phyloP scores from a whole-genome alignment of 1,140 invertebrate genomes.

The Ridgeia piscesae region DNA sequence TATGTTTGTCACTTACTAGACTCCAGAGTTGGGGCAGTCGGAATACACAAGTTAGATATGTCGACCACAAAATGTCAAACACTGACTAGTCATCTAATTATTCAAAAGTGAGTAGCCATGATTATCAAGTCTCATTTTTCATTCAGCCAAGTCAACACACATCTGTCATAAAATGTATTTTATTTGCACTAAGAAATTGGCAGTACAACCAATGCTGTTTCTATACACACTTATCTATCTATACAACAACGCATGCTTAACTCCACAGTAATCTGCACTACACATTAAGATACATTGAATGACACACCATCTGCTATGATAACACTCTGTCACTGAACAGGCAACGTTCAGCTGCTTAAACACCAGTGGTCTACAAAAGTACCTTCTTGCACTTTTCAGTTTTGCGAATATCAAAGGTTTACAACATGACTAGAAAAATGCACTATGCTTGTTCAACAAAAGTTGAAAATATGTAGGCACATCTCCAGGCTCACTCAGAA shows the following conservation, averaged over 20 bases:
- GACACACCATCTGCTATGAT: neutral
- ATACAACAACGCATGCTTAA: neutral
- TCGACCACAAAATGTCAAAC: too few species aligned
- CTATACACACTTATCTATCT: neutral
- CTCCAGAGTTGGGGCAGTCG: too few species aligned
- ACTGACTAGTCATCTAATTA: too few species aligned
- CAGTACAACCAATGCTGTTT: neutral
- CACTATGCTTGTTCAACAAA: neutral
- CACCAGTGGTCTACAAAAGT: neutral
- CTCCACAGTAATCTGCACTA: neutral
- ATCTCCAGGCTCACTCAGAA: neutral
- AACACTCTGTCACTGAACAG: neutral
- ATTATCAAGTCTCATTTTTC: neutral
- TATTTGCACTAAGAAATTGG: neutral
- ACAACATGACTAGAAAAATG: slow-evolving; percentile 1
- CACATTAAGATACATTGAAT: neutral
- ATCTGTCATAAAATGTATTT: neutral
- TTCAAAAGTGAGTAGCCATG: too few species aligned
- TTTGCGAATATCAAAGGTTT: neutral
- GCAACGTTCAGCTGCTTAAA: neutral
- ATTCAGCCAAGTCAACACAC: neutral
- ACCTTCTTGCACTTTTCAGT: neutral
- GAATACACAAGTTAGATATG: too few species aligned
- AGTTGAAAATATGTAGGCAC: neutral
- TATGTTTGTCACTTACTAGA: too few species aligned